Conservation (phyloP, 2,888 invertebrate genomes). For the Plebejus argus region DNA sequence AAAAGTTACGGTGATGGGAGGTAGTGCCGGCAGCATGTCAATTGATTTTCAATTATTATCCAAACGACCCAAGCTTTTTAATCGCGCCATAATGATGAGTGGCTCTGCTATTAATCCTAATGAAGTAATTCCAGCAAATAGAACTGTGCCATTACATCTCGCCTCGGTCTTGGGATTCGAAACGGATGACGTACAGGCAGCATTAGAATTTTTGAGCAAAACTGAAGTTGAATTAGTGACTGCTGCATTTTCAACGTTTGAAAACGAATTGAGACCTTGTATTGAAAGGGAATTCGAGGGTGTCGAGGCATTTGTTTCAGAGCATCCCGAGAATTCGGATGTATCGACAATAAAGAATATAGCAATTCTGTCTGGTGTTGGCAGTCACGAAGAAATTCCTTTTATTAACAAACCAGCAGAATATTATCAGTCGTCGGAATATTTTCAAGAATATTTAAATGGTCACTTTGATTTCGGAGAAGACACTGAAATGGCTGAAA, state of each 20-base stretch:
- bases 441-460: constrained; percentile 10
- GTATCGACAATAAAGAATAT: not conserved
- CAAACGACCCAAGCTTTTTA: constrained; percentile 8
- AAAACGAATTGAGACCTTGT: constrained; percentile 16
- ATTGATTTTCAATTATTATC: constrained; percentile 30
- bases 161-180: constrained; percentile 48
- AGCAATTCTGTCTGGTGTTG: constrained; percentile 23
- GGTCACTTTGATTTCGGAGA: constrained; percentile 2
- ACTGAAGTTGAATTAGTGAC: constrained; percentile 26
- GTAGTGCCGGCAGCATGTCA: constrained; percentile 31
- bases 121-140: constrained; percentile 43
- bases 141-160: constrained; percentile 48
- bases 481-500: constrained; percentile 30
- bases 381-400: constrained; percentile 21
- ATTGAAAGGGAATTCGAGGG: constrained; percentile 18
- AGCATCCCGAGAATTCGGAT: constrained; percentile 26
- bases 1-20: constrained; percentile 34
- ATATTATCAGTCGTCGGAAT: constrained; percentile 4
- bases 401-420: not conserved
- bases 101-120: constrained; percentile 42
- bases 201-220: constrained; percentile 47
- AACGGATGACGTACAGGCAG: constrained; percentile 42
- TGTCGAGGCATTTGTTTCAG: not conserved
- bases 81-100: constrained; percentile 36
- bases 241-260: constrained; percentile 2